Conservation (phyloP, 2,113 vertebrate genomes). For the Dicentrarchus labrax region DNA sequence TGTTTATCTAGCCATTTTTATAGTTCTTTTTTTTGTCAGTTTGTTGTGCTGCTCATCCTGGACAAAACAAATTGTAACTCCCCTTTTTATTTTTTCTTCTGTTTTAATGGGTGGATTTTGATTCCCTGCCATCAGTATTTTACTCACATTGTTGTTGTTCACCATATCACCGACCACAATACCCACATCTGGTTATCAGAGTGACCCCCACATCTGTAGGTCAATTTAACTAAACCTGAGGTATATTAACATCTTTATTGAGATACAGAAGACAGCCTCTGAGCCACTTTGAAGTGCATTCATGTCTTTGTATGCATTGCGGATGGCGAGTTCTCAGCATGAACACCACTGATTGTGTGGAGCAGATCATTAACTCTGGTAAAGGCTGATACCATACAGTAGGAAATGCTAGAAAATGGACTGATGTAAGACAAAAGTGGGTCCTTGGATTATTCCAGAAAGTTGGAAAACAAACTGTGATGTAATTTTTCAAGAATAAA, state of each 20-base stretch:
- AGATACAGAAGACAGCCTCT: background rate
- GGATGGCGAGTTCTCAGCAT: background rate
- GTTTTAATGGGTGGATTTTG: slow-evolving; percentile 78
- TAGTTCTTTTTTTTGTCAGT: slow-evolving; percentile 71
- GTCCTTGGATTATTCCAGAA: no score
- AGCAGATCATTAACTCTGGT: slow-evolving; percentile 5
- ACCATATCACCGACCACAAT: slow-evolving; percentile 70
- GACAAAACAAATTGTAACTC: slow-evolving; percentile 62
- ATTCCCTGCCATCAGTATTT: slow-evolving; percentile 78
- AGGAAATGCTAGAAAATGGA: background rate
- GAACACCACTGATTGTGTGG: slow-evolving; percentile 12
- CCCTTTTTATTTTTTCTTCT: slow-evolving; percentile 60
- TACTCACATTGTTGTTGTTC: slow-evolving; percentile 52
- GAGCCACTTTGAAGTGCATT: slow-evolving; percentile 1
- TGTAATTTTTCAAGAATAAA: background rate
- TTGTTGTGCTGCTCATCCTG: slow-evolving; percentile 87
- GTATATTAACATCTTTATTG: background rate
- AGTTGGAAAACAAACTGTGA: no score
- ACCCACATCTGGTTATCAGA: slow-evolving; percentile 62
- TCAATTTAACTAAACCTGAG: slow-evolving; percentile 17
- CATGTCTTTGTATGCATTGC: background rate
- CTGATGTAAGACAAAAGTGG: no score
- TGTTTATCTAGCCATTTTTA: slow-evolving; percentile 85
- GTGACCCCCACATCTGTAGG: slow-evolving; percentile 73
- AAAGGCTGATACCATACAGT: background rate